Evolutionary conservation across 2,797 vertebrate species (phyloP).

Genomic region (Trachops cirrhosus): DNA sequence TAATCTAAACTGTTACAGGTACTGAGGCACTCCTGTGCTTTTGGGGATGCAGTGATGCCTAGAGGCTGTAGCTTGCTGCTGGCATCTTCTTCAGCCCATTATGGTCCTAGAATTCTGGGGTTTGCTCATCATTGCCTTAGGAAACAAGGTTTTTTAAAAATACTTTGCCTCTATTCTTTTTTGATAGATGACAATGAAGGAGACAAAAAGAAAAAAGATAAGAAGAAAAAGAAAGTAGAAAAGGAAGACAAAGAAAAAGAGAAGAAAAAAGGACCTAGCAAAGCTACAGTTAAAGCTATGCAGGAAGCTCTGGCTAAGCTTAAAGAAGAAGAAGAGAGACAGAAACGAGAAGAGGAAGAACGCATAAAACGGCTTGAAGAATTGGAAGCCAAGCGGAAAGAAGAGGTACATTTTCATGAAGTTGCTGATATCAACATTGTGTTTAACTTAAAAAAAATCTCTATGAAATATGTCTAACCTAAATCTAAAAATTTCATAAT

Average conservation of each 20-base stretch:
- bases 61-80: background rate
- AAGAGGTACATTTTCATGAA: conserved; percentile 87
- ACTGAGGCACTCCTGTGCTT: background rate
- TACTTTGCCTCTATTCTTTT: conserved; percentile 36
- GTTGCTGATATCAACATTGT: background rate
- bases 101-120: background rate
- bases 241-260: conserved; percentile 90
- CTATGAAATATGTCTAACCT: background rate
- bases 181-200: conserved; percentile 90
- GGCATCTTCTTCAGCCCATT: background rate
- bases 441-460: conserved; percentile 13
- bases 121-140: background rate
- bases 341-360: conserved; percentile 92
- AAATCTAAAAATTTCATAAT: background rate
- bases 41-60: background rate
- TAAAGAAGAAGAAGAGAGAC: conserved; percentile 90
- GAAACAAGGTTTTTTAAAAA: background rate
- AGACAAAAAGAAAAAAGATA: conserved; percentile 96
- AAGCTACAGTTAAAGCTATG: conserved; percentile 97
- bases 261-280: conserved; percentile 98
- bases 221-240: conserved; percentile 95
- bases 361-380: conserved; percentile 90
- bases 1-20: background rate
- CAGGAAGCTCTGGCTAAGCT: conserved; percentile 96
- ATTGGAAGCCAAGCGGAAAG: conserved; percentile 91